Conservation (phyloP, 2,888 invertebrate genomes). For the Coenonympha arcania region DNA sequence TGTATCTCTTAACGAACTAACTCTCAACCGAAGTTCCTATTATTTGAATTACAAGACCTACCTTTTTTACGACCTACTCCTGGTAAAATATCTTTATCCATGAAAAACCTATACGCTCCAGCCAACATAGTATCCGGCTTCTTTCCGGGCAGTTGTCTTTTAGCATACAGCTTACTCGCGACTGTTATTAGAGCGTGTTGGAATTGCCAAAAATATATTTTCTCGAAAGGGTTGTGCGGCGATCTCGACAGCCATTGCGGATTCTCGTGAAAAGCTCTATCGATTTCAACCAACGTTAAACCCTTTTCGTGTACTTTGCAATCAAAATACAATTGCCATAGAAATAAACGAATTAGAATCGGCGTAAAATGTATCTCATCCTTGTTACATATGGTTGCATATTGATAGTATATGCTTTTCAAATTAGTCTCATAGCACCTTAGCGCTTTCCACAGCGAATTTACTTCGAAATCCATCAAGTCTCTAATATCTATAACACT, state of each 20-base stretch:
- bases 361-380: constrained; percentile 53
- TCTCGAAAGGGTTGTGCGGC: constrained; percentile 74
- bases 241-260: constrained; percentile 59
- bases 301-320: constrained; percentile 66
- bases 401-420: constrained; percentile 66
- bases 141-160: constrained; percentile 43
- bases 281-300: constrained; percentile 68
- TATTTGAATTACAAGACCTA: constrained; percentile 32
- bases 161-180: constrained; percentile 63
- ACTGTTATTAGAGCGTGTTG: constrained; percentile 70
- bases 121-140: constrained; percentile 67
- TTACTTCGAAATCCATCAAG: constrained; percentile 58
- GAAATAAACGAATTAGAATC: constrained; percentile 66
- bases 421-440: constrained; percentile 63
- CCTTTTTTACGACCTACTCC: constrained; percentile 56
- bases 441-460: constrained; percentile 59
- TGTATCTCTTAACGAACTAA: too few relatives aligned
- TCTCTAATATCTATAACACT: constrained; percentile 33
- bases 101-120: constrained; percentile 68
- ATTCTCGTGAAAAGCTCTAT: constrained; percentile 63
- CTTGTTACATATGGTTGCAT: constrained; percentile 63
- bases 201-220: constrained; percentile 77
- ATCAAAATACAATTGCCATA: constrained; percentile 77
- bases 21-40: too few relatives aligned
- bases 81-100: constrained; percentile 64